Percentiles rank a stretch among this genome's conserved stretches.
phyloP scores from a whole-genome alignment of 1,140 invertebrate species.

The Calliphora vicina region DNA sequence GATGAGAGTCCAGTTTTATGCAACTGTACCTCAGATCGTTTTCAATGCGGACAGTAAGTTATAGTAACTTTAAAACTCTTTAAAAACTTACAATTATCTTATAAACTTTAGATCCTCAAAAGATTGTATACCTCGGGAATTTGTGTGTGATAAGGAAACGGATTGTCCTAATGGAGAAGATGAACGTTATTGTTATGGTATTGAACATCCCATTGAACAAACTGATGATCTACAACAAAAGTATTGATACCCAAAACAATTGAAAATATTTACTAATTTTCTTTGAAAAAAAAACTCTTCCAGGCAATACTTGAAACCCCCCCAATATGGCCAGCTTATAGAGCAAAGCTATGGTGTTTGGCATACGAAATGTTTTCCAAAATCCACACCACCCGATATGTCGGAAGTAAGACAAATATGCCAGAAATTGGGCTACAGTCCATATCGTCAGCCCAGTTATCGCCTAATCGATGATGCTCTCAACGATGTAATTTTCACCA shows the following conservation, averaged over 20 bases:
- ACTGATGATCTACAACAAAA: neutral
- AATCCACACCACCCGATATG: conserved; percentile 51
- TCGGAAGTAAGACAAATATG: conserved; percentile 63
- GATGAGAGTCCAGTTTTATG: conserved; percentile 78
- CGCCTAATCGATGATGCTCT: conserved; percentile 53
- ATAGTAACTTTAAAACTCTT: too few relatives aligned
- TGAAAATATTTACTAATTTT: conserved; percentile 40
- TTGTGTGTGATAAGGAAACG: conserved; percentile 74
- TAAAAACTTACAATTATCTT: too few relatives aligned
- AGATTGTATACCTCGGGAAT: conserved; percentile 72
- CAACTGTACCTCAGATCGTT: conserved; percentile 67
- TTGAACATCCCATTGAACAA: conserved; percentile 49
- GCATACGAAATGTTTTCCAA: conserved; percentile 68
- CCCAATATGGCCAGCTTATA: conserved; percentile 66
- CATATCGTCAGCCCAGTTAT: conserved; percentile 53
- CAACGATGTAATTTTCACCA: conserved; percentile 50
- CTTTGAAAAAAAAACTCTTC: neutral
- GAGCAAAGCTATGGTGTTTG: conserved; percentile 68
- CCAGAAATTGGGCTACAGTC: conserved; percentile 61
- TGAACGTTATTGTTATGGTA: conserved; percentile 67
- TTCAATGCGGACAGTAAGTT: conserved; percentile 66
- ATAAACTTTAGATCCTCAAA: conserved; percentile 50
- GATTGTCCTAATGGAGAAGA: conserved; percentile 78
- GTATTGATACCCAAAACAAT: neutral
- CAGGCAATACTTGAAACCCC: conserved; percentile 26